Evolutionary conservation across 2,113 vertebrate genomes (phyloP).

Genomic region (Tupaia tana): DNA sequence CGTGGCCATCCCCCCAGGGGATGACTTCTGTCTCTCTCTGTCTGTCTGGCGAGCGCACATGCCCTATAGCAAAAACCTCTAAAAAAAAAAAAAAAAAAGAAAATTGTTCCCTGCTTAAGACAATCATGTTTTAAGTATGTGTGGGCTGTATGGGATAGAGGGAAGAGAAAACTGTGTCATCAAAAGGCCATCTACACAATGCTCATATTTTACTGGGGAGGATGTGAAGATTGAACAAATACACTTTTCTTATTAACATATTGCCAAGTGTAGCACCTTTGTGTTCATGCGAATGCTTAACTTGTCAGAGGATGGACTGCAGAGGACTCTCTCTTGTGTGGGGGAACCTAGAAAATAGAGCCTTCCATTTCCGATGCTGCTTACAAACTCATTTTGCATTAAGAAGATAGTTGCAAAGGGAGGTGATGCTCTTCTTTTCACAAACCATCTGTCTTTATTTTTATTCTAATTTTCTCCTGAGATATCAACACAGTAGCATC

Average conservation of each 20-base stretch:
- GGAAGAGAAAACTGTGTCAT: not conserved
- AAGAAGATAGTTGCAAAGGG: not conserved
- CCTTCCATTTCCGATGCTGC: not conserved
- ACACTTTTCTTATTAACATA: not conserved
- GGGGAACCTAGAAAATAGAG: not conserved
- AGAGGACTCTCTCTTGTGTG: not conserved
- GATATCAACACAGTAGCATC: not conserved
- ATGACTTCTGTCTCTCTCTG: too few species aligned
- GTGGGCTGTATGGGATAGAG: not conserved
- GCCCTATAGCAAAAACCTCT: too few species aligned
- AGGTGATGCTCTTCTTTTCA: not conserved
- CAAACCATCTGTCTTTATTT: conserved; percentile 47
- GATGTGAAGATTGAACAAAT: not conserved
- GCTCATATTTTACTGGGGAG: not conserved
- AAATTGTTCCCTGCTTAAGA: not conserved
- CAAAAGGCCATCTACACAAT: not conserved
- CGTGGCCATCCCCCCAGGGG: too few species aligned
- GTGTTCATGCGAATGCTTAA: not conserved
- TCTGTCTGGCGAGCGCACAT: too few species aligned
- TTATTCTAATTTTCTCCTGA: conserved; percentile 19
- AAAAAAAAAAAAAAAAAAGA: too few species aligned
- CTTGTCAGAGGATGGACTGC: not conserved
- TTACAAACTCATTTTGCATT: not conserved
- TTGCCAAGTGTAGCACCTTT: not conserved
- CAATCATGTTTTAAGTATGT: not conserved